Conservation (phyloP, 2,888 invertebrate genomes). For the Apamea epomidion region DNA sequence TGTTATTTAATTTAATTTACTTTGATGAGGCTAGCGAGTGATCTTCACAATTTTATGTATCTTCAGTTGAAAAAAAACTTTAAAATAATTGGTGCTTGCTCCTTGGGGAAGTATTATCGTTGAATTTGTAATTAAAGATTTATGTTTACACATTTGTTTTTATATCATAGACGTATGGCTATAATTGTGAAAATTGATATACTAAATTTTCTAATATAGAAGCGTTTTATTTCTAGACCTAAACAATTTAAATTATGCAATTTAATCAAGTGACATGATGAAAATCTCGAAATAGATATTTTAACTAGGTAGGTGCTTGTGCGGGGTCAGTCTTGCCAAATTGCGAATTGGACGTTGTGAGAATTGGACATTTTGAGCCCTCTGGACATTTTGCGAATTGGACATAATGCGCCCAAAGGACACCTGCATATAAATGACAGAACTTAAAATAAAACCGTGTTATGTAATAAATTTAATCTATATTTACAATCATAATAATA, state of each 20-base stretch:
- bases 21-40: constrained; percentile 66
- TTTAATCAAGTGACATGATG: neutral
- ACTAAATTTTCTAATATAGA: constrained; percentile 87
- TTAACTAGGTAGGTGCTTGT: neutral
- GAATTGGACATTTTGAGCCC: no score
- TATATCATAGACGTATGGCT: constrained; percentile 80
- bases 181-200: constrained; percentile 86
- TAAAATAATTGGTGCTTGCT: constrained; percentile 79
- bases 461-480: constrained; percentile 58
- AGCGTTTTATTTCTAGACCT: constrained; percentile 77
- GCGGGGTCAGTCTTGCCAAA: no score
- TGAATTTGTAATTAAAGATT: constrained; percentile 81
- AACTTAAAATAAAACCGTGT: constrained; percentile 23
- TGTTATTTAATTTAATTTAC: constrained; percentile 57
- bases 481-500: constrained; percentile 65
- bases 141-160: constrained; percentile 82
- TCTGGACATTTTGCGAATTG: no score
- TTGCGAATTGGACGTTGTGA: no score
- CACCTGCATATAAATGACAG: neutral
- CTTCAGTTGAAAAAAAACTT: constrained; percentile 49
- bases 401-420: no score
- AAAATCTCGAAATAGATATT: neutral
- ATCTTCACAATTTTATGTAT: constrained; percentile 46
- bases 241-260: neutral
- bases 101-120: constrained; percentile 81